A percentile compares a stretch with the other conserved stretches of the same genome.
Conservation (phyloP, 92 coral and sea anemone species). For the Chrysogorgia sp. region DNA sequence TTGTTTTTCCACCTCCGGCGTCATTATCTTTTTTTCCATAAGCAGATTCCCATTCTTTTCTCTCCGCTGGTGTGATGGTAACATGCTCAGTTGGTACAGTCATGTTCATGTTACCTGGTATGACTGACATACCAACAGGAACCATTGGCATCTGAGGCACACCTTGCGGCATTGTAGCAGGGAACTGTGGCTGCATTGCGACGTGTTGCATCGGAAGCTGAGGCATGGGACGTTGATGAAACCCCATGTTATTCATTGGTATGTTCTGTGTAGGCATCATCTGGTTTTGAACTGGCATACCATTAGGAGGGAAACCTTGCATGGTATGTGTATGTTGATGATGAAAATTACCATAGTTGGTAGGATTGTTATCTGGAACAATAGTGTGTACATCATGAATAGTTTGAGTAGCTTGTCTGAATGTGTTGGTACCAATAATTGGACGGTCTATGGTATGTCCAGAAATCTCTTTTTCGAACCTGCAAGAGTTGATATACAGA, state of each 20-base stretch:
- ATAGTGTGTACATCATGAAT: constrained; percentile 65
- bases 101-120: constrained; percentile 40
- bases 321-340: constrained; percentile 49
- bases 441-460: constrained; percentile 83
- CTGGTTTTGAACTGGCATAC: constrained; percentile 14
- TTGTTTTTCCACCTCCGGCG: constrained; percentile 72
- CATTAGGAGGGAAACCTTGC: constrained; percentile 34
- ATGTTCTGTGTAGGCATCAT: constrained; percentile 17
- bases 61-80: constrained; percentile 90
- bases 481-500: constrained; percentile 29
- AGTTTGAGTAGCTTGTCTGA: constrained; percentile 81
- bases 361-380: constrained; percentile 12
- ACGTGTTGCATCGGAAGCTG: constrained; percentile 71
- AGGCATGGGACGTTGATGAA: background rate
- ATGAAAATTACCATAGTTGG: constrained; percentile 21
- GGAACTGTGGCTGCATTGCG: constrained; percentile 61
- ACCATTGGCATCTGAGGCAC: constrained; percentile 63
- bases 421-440: constrained; percentile 85
- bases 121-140: constrained; percentile 69
- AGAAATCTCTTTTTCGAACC: constrained; percentile 97
- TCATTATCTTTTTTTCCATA: constrained; percentile 75
- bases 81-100: constrained; percentile 52
- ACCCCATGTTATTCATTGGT: constrained; percentile 30
- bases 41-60: constrained; percentile 96
- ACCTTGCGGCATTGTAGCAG: constrained; percentile 52